Evolutionary conservation across 1,140 invertebrate genomes (phyloP).

Genomic region (Drosophila parvula): DNA sequence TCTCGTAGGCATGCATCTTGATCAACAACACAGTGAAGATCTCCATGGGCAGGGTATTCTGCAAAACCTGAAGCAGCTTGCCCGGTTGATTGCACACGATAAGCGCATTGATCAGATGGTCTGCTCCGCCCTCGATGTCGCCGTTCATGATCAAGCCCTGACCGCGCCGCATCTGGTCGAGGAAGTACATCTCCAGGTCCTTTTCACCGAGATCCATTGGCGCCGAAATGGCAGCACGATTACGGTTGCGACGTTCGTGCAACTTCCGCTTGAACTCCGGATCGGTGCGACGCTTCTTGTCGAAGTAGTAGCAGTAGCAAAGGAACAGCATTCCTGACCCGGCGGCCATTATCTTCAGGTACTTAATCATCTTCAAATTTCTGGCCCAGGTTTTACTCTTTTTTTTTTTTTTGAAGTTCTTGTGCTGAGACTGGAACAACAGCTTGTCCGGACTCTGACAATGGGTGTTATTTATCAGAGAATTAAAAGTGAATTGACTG

Average conservation of each 20-base stretch:
- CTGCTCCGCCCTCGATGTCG: conserved; percentile 94
- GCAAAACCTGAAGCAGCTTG: conserved; percentile 93
- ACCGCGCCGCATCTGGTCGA: conserved; percentile 90
- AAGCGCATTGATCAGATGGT: conserved; percentile 96
- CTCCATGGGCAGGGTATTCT: conserved; percentile 95
- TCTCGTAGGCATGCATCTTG: conserved; percentile 86
- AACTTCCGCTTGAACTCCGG: conserved; percentile 95
- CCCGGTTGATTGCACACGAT: conserved; percentile 97
- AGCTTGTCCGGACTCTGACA: neutral
- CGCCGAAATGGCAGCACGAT: neutral
- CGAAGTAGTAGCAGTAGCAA: conserved; percentile 99
- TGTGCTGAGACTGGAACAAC: neutral
- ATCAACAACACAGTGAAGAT: conserved; percentile 94
- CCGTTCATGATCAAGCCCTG: conserved; percentile 93
- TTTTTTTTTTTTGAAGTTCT: conserved; percentile 2
- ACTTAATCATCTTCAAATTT: conserved; percentile 61
- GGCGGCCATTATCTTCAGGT: conserved; percentile 92
- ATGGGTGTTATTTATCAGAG: neutral
- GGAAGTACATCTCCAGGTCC: conserved; percentile 87
- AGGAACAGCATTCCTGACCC: conserved; percentile 88
- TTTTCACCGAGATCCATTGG: conserved; percentile 79
- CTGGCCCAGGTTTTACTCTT: neutral
- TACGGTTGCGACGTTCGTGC: conserved; percentile 53
- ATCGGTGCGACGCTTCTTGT: conserved; percentile 95
- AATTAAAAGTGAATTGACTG: neutral